These are phyloP conservation scores for Meleagris gallopavo DNA, from an alignment of 2,113 vertebrate species.

Conservation along the genomic window DNA sequence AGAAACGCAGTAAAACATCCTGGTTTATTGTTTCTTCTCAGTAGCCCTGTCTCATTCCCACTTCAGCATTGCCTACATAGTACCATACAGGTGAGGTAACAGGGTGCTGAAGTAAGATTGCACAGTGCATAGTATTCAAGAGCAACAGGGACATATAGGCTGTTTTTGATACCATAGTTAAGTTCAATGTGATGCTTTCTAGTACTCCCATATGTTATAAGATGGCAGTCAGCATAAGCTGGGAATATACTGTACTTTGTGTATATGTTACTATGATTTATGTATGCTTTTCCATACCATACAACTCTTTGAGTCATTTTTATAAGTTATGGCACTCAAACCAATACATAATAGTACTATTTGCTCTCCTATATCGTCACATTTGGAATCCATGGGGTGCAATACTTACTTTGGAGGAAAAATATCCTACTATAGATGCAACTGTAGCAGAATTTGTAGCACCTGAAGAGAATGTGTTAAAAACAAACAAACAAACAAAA, in stretches of 20 bases:
- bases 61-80: not conserved
- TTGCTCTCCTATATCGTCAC: not conserved
- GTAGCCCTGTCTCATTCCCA: not conserved
- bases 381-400: slow-evolving; percentile 22
- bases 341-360: not conserved
- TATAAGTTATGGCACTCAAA: slow-evolving; percentile 24
- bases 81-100: not conserved
- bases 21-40: not conserved
- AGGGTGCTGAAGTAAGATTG: not conserved
- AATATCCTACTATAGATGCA: not conserved
- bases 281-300: not conserved
- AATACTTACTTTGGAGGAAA: slow-evolving; percentile 44
- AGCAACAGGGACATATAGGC: not conserved
- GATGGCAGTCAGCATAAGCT: not conserved
- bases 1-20: not conserved
- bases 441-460: slow-evolving; percentile 21
- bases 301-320: slow-evolving; percentile 11
- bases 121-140: not conserved
- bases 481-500: not conserved
- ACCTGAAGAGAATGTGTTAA: slow-evolving; percentile 8
- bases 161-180: not conserved
- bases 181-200: not conserved
- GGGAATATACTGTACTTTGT: not conserved
- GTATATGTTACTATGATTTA: slow-evolving; percentile 30
- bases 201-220: not conserved